Evolutionary conservation across 2,113 vertebrate species (phyloP).

Genomic region (Phocoena sinus): DNA sequence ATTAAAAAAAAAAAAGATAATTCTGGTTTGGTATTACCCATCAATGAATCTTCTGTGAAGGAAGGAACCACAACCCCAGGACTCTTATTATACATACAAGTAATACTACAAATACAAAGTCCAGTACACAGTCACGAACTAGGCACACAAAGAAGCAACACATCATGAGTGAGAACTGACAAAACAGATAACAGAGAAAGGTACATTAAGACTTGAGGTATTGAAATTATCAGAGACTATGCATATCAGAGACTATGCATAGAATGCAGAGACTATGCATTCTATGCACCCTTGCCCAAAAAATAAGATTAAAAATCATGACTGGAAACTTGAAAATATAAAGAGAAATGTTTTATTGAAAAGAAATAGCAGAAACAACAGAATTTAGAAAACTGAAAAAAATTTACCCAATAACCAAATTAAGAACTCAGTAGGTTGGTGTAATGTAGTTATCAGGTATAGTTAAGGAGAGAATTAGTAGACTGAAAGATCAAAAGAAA

Average conservation of each 20-base stretch:
- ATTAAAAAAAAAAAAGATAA: not conserved
- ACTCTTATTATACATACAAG: not conserved
- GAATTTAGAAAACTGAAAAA: not conserved
- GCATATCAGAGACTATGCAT: no score
- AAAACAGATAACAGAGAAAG: not conserved
- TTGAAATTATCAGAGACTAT: not conserved
- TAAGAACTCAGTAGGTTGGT: not conserved
- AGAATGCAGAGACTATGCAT: not conserved
- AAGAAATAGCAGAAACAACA: not conserved
- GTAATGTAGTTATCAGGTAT: not conserved
- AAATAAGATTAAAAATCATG: not conserved
- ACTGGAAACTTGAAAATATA: not conserved
- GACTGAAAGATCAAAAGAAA: not conserved
- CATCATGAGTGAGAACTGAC: not conserved
- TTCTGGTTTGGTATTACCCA: not conserved
- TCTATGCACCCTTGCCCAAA: not conserved
- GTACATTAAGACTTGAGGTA: not conserved
- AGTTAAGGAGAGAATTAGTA: not conserved
- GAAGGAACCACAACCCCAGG: not conserved
- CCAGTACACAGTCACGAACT: not conserved
- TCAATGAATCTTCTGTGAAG: not conserved
- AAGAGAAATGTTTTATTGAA: not conserved
- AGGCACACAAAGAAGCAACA: not conserved
- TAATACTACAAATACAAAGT: not conserved
- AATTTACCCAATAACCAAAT: not conserved